These are phyloP conservation scores for Margarornis squamiger DNA, from an alignment of 2,797 vertebrate genomes.

Conservation along the genomic window DNA sequence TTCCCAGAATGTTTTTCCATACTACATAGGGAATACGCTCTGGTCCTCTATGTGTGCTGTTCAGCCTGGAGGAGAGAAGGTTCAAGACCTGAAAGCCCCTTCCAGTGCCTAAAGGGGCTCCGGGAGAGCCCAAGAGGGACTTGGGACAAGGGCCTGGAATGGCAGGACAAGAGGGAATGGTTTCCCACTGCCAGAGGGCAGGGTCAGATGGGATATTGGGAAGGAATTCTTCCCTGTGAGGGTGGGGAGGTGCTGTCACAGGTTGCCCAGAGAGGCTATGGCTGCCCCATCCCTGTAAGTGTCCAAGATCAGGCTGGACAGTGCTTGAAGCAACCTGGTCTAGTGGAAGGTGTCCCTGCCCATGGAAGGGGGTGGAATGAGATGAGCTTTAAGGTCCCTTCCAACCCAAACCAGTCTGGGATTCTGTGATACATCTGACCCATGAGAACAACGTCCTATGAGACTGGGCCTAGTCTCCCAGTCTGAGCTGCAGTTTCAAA, in stretches of 20 bases:
- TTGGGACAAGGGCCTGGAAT: neutral
- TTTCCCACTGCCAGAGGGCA: neutral
- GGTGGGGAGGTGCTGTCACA: neutral
- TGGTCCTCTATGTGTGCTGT: neutral
- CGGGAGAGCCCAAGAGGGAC: neutral
- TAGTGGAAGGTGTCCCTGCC: neutral
- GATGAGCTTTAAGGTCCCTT: neutral
- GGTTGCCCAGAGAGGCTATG: neutral
- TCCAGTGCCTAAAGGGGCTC: neutral
- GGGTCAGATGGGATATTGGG: neutral
- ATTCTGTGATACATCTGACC: neutral
- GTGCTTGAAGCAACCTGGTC: neutral
- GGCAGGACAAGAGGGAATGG: neutral
- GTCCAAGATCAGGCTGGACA: fast-evolving
- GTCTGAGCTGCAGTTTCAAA: neutral
- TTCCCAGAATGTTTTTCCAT: neutral
- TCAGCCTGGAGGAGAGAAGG: neutral
- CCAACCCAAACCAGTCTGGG: neutral
- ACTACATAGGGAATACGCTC: neutral
- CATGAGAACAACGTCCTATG: fast-evolving
- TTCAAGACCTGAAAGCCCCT: neutral
- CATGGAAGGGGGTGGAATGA: fast-evolving
- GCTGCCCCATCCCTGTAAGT: neutral
- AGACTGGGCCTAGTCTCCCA: too few species aligned
- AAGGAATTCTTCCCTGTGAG: neutral